Base-by-base conservation (phyloP, 2,113 vertebrate genomes). In the Chaetodon auriga region DNA sequence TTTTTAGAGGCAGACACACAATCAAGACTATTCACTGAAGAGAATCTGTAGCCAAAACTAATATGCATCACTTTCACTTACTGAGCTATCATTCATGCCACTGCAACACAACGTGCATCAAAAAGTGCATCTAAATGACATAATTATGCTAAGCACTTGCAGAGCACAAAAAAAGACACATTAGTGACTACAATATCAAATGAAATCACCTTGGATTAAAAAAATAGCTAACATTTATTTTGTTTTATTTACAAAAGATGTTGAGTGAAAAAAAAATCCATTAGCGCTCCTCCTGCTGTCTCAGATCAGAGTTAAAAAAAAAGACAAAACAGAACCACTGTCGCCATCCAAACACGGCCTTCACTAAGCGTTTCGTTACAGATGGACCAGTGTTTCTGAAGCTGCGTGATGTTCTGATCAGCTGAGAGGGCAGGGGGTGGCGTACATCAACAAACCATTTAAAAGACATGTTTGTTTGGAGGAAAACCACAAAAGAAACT, bases 181-280 rank as follows among this genome's bases (percentile, higher is more conserved):
- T 60, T 43, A 80, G 19, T 11, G 10, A 77, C 25, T 58, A 66
- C 23, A 71, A 68, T 63, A 75, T 68, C 19, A 83, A 83, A 82
- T 70, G n/a, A 82, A 76, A 74, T 62, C 54, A 60, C 74, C 15
- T 36, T 21, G n/a, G 43, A 80, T 82, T 86, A 85, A 85, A 85
- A 89, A 89, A 87, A 86, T 71, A 85, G 58, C 66, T 36, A 68
- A 80, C 57, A 65, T 90, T 84, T 91, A 84, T 93, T 89, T 58
- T 23, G 49, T 66, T 54, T 65, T 60, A 75, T 90, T 84, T 85
- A 89, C 85, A 91, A 81, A 84, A 86, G 74, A 76, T 75, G 57
- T 82, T 61, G 19, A 60, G 36, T 58, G 64, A 64, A 58, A 65
- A 81, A 48, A 70, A 61, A 49, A 62, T 46, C 53, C 38, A 73